These are phyloP conservation scores for Hypotaenidia okinawae DNA, from an alignment of 2,797 vertebrate species.

Conservation along the genomic window DNA sequence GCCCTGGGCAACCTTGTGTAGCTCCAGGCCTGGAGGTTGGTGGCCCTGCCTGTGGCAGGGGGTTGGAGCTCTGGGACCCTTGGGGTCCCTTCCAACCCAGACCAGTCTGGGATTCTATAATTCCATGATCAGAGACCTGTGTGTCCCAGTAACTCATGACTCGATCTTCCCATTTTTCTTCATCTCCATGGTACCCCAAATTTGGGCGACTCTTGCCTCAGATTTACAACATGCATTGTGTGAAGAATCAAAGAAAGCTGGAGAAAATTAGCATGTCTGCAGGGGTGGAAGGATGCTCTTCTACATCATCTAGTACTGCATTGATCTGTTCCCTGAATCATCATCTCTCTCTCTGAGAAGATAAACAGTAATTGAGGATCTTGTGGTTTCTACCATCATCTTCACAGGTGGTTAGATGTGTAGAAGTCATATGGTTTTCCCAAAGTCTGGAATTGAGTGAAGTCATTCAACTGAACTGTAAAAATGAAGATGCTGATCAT, in stretches of 20 bases:
- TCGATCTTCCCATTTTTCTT: not conserved
- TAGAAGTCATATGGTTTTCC: rapidly evolving
- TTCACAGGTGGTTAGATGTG: not conserved
- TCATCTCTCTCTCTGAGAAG: not conserved
- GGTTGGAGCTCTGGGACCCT: no score
- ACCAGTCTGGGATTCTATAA: no score
- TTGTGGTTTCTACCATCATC: not conserved
- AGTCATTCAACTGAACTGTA: not conserved
- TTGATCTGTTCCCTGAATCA: not conserved
- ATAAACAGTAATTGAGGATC: not conserved
- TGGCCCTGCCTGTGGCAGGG: no score
- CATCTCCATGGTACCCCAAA: not conserved
- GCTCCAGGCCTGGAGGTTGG: no score
- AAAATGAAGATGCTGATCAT: not conserved
- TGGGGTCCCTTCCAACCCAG: no score
- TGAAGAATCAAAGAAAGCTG: not conserved
- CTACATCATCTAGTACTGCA: not conserved
- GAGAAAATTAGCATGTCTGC: not conserved
- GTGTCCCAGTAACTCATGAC: not conserved
- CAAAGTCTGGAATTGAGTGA: no score
- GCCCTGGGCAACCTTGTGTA: no score
- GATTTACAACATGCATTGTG: not conserved
- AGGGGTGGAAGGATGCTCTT: not conserved
- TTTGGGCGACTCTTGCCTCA: not conserved
- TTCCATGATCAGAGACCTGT: no score